Evolutionary conservation across 2,113 vertebrate species (phyloP).

Genomic region (Tragelaphus buxtoni): DNA sequence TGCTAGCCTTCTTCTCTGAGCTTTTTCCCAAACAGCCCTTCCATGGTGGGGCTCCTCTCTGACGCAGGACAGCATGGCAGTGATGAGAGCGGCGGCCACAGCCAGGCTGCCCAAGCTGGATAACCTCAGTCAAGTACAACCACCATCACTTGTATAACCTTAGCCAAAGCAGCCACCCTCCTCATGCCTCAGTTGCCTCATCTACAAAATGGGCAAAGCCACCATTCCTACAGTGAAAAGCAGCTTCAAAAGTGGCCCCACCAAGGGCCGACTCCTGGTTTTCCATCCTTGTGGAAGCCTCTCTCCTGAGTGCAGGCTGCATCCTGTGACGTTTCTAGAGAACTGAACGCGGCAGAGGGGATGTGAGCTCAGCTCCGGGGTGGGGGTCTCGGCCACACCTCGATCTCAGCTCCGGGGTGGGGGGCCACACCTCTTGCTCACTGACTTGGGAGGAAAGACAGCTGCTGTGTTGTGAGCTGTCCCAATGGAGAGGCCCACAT

Average conservation of each 20-base stretch:
- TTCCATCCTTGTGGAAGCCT: neutral
- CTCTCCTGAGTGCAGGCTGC: neutral
- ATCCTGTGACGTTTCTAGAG: neutral
- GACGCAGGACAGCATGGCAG: fast-evolving
- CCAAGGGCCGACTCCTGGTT: neutral
- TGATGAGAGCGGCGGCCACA: neutral
- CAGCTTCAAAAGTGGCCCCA: neutral
- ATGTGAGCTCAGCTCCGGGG: neutral
- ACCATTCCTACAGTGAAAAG: neutral
- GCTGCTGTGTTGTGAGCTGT: neutral
- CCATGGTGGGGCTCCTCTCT: fast-evolving
- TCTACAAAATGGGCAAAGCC: neutral
- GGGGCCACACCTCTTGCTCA: neutral
- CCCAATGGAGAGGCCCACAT: neutral
- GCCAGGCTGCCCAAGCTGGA: neutral
- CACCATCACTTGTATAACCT: neutral
- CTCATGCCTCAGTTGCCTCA: fast-evolving
- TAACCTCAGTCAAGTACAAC: neutral
- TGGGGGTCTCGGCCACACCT: neutral
- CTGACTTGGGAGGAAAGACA: neutral
- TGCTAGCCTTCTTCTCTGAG: neutral
- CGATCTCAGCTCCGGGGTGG: neutral
- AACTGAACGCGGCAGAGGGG: neutral
- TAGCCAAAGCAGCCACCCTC: neutral
- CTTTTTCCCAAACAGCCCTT: neutral